Percentiles rank a stretch among this genome's conserved stretches.
Evolutionary conservation across 30 jellyfish, hydroid and myxozoan genomes (phyloP).

Genomic region (Rhopilema esculentum): DNA sequence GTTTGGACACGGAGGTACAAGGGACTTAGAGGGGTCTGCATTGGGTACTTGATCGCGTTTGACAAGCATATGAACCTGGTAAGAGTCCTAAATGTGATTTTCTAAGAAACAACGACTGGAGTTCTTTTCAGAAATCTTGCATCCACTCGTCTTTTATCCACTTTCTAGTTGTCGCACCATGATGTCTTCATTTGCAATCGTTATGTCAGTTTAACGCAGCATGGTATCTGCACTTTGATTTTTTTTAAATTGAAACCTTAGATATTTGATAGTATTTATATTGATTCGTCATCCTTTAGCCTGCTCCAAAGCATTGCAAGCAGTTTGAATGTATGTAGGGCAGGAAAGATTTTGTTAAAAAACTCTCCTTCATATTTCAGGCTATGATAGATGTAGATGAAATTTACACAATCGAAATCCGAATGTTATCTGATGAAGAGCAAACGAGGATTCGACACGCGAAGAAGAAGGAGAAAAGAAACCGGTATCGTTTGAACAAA

Average conservation of each 20-base stretch:
- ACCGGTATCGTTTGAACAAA: slow-evolving; percentile 26
- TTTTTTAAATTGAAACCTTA: too few species aligned
- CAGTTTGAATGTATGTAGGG: neutral
- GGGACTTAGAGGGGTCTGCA: slow-evolving; percentile 89
- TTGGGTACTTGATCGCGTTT: slow-evolving; percentile 91
- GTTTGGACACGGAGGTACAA: slow-evolving; percentile 93
- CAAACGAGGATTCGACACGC: slow-evolving; percentile 6
- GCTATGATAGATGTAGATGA: slow-evolving; percentile 99
- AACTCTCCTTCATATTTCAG: slow-evolving; percentile 30
- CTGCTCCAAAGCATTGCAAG: neutral
- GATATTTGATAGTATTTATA: too few species aligned
- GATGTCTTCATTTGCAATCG: too few species aligned
- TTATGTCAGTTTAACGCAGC: too few species aligned
- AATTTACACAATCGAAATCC: slow-evolving; percentile 73
- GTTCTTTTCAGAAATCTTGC: too few species aligned
- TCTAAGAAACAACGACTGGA: neutral
- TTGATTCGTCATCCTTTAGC: too few species aligned
- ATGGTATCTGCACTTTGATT: too few species aligned
- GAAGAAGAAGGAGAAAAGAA: slow-evolving; percentile 30
- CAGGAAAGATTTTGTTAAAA: neutral
- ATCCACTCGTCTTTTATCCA: too few species aligned
- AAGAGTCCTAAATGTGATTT: neutral
- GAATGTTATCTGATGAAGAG: slow-evolving; percentile 58
- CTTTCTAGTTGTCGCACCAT: too few species aligned
- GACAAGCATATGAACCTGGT: slow-evolving; percentile 98